These are phyloP conservation scores for Patiria pectinifera DNA, from an alignment of 53 echinoderm and acorn worm species.

Conservation along the genomic window DNA sequence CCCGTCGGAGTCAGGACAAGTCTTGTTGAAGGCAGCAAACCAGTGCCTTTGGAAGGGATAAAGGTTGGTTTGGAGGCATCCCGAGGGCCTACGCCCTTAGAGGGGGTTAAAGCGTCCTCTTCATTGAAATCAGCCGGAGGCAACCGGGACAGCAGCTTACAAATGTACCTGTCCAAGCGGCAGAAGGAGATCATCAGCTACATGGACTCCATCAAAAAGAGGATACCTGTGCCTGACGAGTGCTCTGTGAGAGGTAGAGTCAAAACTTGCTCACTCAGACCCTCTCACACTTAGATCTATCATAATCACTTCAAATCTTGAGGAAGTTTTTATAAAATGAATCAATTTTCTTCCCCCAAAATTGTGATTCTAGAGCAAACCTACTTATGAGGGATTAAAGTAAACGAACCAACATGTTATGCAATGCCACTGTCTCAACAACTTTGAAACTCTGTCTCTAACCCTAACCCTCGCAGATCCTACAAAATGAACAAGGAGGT, in stretches of 20 bases:
- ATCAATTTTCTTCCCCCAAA: too few relatives aligned
- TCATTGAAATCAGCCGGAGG: constrained; percentile 66
- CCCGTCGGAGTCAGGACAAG: background rate
- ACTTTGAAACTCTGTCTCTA: too few relatives aligned
- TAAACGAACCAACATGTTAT: too few relatives aligned
- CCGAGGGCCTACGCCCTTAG: constrained; percentile 1
- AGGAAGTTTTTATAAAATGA: too few relatives aligned
- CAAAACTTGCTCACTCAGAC: background rate
- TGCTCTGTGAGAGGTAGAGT: constrained; percentile 88
- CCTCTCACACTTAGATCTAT: background rate
- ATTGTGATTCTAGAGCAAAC: too few relatives aligned
- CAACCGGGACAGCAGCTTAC: constrained; percentile 90
- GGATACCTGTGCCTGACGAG: constrained; percentile 90
- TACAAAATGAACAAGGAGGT: too few relatives aligned
- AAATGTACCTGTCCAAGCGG: constrained; percentile 89
- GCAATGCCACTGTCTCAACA: too few relatives aligned
- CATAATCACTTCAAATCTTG: too few relatives aligned
- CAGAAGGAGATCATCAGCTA: constrained; percentile 92
- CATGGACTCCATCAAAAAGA: constrained; percentile 92
- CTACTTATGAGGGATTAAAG: too few relatives aligned
- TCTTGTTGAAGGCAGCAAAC: constrained; percentile 1
- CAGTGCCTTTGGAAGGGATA: constrained; percentile 33
- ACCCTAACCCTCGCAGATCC: too few relatives aligned
- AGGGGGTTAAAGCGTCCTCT: constrained; percentile 46
- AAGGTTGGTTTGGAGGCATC: constrained; percentile 20